phyloP scores from a whole-genome alignment of 2,888 invertebrate species.

The Bombylius major region DNA sequence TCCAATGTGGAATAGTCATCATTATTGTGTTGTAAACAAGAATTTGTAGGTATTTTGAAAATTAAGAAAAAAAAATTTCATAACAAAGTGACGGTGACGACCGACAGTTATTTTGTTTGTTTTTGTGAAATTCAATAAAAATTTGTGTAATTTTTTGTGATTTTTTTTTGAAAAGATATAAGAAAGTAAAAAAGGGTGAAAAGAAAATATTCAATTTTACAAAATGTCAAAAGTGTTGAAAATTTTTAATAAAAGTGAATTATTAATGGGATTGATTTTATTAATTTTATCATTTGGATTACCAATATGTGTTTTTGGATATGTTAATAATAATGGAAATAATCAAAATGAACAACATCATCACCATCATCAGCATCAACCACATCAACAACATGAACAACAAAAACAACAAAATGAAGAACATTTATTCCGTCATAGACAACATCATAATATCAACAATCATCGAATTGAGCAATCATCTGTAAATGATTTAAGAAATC shows the following conservation, averaged over 20 bases:
- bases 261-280: neutral
- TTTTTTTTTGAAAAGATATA: too few species aligned
- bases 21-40: too few species aligned
- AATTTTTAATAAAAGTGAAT: neutral
- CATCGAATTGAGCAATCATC: slow-evolving; percentile 18
- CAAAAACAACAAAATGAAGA: neutral
- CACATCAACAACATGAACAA: too few species aligned
- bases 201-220: neutral
- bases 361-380: neutral
- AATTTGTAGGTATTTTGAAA: too few species aligned
- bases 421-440: slow-evolving; percentile 6
- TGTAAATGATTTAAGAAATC: slow-evolving; percentile 17
- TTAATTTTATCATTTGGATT: neutral
- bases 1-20: too few species aligned
- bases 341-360: neutral
- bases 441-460: slow-evolving; percentile 20
- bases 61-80: too few species aligned
- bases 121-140: too few species aligned
- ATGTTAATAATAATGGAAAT: neutral
- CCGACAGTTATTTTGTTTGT: too few species aligned
- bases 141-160: too few species aligned
- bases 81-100: too few species aligned
- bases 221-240: neutral
- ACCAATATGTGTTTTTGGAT: neutral
- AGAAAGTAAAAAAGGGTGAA: too few species aligned